These are phyloP conservation scores for Phalacrocorax brasilianus DNA, from an alignment of 2,113 vertebrate genomes.

Conservation along the genomic window DNA sequence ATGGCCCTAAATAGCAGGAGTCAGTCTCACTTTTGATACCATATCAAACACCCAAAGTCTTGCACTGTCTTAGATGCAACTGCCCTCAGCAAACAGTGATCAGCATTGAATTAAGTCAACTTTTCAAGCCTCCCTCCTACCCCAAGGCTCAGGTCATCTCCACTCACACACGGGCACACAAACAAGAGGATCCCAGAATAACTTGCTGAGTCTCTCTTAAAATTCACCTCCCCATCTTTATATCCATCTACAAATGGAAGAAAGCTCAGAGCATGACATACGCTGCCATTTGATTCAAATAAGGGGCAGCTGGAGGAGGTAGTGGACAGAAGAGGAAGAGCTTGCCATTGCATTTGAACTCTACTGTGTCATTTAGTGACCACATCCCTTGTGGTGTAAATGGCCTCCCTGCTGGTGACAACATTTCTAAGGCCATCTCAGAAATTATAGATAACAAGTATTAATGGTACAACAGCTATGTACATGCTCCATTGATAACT, in stretches of 20 bases:
- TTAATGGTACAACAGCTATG: neutral
- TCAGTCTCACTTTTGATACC: neutral
- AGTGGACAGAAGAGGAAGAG: neutral
- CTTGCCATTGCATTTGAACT: neutral
- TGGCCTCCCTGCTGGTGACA: neutral
- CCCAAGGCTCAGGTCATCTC: neutral
- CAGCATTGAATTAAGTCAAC: neutral
- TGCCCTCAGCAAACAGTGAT: neutral
- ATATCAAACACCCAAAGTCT: neutral
- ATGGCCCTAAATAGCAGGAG: neutral
- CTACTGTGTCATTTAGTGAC: neutral
- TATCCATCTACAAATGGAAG: neutral
- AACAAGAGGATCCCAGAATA: neutral
- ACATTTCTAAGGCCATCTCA: neutral
- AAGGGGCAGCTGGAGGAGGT: neutral
- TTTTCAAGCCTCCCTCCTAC: neutral
- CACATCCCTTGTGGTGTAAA: neutral
- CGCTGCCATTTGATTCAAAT: neutral
- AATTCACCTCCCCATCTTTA: neutral
- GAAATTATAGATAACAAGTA: neutral
- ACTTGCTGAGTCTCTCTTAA: neutral
- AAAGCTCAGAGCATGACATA: neutral
- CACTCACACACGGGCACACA: neutral
- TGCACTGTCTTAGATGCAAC: neutral
- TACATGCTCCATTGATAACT: rapidly evolving